Percentiles rank a stretch among this genome's conserved stretches.
Evolutionary conservation across 2,888 invertebrate species (phyloP).

Genomic region (Limnephilus lunatus): DNA sequence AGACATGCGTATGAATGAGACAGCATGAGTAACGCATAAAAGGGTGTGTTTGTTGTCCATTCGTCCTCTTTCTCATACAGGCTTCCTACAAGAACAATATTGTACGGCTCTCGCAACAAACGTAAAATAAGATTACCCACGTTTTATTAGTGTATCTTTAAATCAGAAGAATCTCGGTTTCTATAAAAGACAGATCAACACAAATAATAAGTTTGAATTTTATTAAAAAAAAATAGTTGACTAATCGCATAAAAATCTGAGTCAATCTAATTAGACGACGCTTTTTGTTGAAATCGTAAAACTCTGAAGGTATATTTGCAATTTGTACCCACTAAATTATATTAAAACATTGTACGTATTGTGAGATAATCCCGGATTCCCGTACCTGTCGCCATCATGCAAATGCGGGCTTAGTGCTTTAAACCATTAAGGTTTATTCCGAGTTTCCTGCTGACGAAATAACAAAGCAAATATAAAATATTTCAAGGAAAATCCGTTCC

Average conservation of each 20-base stretch:
- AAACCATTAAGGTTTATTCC: conserved; percentile 44
- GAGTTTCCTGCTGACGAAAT: conserved; percentile 36
- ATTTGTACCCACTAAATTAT: not conserved
- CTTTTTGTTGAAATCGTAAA: not conserved
- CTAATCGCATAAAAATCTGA: not conserved
- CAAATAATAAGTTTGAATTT: no score
- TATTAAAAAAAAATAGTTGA: no score
- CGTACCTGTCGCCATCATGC: conserved; percentile 27
- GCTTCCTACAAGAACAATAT: no score
- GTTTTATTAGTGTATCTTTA: no score
- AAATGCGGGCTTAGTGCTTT: conserved; percentile 47
- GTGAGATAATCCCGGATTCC: conserved; percentile 19
- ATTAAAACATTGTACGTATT: conserved; percentile 20
- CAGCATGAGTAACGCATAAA: no score
- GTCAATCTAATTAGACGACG: not conserved
- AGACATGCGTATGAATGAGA: no score
- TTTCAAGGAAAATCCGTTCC: conserved; percentile 44
- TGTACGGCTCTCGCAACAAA: no score
- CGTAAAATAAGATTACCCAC: no score
- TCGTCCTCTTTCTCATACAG: no score
- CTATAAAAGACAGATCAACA: no score
- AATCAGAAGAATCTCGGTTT: no score
- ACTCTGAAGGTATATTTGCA: not conserved
- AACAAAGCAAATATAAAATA: conserved; percentile 40
- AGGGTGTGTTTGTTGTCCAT: no score